A percentile compares a stretch with the other conserved stretches of the same genome.
Conservation (phyloP, 2,888 invertebrate genomes). For the Dolomedes plantarius region DNA sequence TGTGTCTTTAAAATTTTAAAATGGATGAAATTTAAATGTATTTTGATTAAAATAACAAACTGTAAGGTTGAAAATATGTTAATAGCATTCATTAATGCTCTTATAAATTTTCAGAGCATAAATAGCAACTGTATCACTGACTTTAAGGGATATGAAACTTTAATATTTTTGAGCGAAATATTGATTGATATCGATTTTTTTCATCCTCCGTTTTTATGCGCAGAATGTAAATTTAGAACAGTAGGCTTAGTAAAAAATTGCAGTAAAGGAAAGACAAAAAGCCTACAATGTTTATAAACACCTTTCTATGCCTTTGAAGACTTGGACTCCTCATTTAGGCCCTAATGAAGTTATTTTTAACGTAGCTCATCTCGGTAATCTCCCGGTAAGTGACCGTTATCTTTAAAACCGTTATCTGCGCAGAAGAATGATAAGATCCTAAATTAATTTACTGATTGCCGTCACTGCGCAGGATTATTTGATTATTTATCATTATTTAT, state of each 20-base stretch:
- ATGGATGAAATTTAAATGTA: too few relatives aligned
- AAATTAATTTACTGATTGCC: slow-evolving; percentile 50
- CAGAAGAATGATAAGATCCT: slow-evolving; percentile 49
- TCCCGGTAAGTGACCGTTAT: slow-evolving; percentile 45
- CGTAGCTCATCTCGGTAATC: background rate
- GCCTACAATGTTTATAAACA: slow-evolving; percentile 54
- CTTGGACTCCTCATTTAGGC: background rate
- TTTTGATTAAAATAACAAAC: too few relatives aligned
- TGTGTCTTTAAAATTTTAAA: too few relatives aligned
- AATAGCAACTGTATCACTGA: too few relatives aligned
- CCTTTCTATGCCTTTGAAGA: background rate
- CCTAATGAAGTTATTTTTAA: background rate
- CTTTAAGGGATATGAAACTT: background rate
- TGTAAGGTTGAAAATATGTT: too few relatives aligned
- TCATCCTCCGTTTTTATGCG: slow-evolving; percentile 70
- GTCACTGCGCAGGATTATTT: slow-evolving; percentile 9
- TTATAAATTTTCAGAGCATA: too few relatives aligned
- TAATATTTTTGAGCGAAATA: slow-evolving; percentile 15
- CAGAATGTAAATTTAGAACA: slow-evolving; percentile 71
- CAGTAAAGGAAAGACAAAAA: slow-evolving; percentile 44
- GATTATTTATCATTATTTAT: slow-evolving; percentile 16
- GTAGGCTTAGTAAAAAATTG: slow-evolving; percentile 66
- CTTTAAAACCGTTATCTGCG: slow-evolving; percentile 45
- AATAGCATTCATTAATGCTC: too few relatives aligned
- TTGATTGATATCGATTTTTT: slow-evolving; percentile 70